phyloP scores from a whole-genome alignment of 2,797 vertebrate genomes.

The Cirrhinus molitorella region DNA sequence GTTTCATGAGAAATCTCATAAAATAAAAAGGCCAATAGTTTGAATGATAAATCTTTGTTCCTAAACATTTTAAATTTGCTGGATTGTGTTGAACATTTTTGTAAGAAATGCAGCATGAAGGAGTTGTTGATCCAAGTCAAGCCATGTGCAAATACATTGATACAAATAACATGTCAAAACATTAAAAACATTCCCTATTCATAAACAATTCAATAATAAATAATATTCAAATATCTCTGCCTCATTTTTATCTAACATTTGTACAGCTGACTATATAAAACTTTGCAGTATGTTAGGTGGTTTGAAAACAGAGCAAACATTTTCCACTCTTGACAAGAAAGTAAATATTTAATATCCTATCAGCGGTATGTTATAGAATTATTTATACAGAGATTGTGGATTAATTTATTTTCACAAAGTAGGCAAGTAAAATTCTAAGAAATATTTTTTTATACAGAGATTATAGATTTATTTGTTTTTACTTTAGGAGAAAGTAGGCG shows the following conservation, averaged over 20 bases:
- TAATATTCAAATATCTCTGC: slow-evolving; percentile 54
- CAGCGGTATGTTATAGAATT: neutral
- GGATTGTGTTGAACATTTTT: neutral
- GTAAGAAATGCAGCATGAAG: slow-evolving; percentile 23
- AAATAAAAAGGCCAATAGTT: neutral
- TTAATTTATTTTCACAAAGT: neutral
- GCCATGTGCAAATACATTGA: slow-evolving; percentile 59
- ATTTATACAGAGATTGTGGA: neutral
- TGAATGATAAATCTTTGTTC: neutral
- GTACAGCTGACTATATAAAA: neutral
- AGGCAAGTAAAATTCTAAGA: neutral
- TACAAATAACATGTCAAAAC: slow-evolving; percentile 33
- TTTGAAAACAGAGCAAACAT: neutral
- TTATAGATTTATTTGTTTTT: neutral
- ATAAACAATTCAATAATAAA: slow-evolving; percentile 60
- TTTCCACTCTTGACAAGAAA: neutral
- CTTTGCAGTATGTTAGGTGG: neutral
- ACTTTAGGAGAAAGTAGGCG: neutral
- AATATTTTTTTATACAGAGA: too few relatives aligned
- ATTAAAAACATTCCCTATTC: slow-evolving; percentile 48
- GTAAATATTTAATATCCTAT: neutral
- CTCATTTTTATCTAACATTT: slow-evolving; percentile 44
- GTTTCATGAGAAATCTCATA: neutral
- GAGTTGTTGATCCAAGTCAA: slow-evolving; percentile 41
- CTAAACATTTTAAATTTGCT: neutral